Evolutionary conservation across 1,140 invertebrate species (phyloP).

Genomic region (Zaprionus nigranus): DNA sequence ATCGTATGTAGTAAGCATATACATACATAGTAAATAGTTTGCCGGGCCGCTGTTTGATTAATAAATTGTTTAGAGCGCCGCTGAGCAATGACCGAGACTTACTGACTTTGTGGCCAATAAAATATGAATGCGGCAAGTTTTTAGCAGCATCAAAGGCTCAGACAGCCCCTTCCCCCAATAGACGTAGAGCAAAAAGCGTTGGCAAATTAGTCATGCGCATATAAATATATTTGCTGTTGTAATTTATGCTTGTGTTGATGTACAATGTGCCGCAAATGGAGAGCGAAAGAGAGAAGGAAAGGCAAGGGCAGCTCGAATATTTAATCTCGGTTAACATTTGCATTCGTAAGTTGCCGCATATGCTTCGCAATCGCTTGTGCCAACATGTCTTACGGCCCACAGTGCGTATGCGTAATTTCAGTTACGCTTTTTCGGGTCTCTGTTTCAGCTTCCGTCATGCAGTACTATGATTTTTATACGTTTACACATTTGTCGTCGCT

Average conservation of each 20-base stretch:
- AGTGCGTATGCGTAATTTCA: conserved; percentile 73
- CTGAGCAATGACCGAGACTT: conserved; percentile 63
- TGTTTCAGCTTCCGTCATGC: conserved; percentile 38
- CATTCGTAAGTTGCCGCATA: conserved; percentile 64
- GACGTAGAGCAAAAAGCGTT: conserved; percentile 36
- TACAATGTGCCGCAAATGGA: conserved; percentile 50
- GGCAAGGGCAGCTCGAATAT: conserved; percentile 33
- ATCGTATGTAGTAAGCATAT: neutral
- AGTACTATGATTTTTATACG: conserved; percentile 67
- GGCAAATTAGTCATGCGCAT: conserved; percentile 80
- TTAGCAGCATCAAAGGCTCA: conserved; percentile 64
- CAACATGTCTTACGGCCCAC: conserved; percentile 22
- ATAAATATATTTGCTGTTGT: conserved; percentile 55
- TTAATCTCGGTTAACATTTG: conserved; percentile 69
- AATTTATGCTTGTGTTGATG: conserved; percentile 73
- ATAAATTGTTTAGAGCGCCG: conserved; percentile 76
- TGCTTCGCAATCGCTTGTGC: conserved; percentile 36
- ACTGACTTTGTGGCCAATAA: conserved; percentile 77
- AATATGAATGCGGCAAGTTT: conserved; percentile 77
- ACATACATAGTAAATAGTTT: conserved; percentile 7
- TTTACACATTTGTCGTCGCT: conserved; percentile 56
- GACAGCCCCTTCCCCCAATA: neutral
- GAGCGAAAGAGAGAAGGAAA: neutral
- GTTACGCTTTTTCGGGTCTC: conserved; percentile 47
- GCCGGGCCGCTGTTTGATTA: conserved; percentile 65